A percentile compares a stretch with the other conserved stretches of the same genome.
These are phyloP conservation scores for Poecilia picta DNA, from an alignment of 2,797 vertebrate species.

Conservation along the genomic window DNA sequence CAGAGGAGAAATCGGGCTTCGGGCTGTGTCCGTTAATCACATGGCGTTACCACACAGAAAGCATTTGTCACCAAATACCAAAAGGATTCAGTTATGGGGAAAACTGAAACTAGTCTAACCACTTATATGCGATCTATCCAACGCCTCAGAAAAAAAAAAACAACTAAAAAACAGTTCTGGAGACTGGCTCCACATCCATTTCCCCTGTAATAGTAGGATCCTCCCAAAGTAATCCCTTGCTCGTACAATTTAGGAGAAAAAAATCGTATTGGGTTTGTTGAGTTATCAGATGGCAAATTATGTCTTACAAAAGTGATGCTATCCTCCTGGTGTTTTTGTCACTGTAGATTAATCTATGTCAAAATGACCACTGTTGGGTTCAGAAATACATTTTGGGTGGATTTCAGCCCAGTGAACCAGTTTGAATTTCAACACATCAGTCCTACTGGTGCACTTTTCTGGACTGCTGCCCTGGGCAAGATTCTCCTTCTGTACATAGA, in stretches of 20 bases:
- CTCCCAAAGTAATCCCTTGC: slow-evolving; percentile 49
- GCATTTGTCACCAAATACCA: slow-evolving; percentile 82
- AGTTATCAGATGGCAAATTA: neutral
- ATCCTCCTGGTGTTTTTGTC: neutral
- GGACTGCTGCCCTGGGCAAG: neutral
- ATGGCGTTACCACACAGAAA: slow-evolving; percentile 80
- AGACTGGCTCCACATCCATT: slow-evolving; percentile 69
- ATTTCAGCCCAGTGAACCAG: neutral
- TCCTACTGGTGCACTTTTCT: neutral
- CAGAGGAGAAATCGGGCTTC: slow-evolving; percentile 70
- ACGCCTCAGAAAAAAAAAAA: slow-evolving; percentile 39
- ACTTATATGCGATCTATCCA: slow-evolving; percentile 78
- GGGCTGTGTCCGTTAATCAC: slow-evolving; percentile 82
- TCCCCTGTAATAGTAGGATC: slow-evolving; percentile 51
- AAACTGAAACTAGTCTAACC: slow-evolving; percentile 76
- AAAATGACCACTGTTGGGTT: neutral
- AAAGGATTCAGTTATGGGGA: slow-evolving; percentile 75
- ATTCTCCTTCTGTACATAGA: neutral
- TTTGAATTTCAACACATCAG: neutral
- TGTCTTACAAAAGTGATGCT: neutral
- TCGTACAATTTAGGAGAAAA: neutral
- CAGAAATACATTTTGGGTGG: neutral
- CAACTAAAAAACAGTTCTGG: slow-evolving; percentile 57
- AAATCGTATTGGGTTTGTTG: neutral
- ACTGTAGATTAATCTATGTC: neutral